Conservation (phyloP, 1,140 invertebrate genomes). For the Onthophagus taurus region DNA sequence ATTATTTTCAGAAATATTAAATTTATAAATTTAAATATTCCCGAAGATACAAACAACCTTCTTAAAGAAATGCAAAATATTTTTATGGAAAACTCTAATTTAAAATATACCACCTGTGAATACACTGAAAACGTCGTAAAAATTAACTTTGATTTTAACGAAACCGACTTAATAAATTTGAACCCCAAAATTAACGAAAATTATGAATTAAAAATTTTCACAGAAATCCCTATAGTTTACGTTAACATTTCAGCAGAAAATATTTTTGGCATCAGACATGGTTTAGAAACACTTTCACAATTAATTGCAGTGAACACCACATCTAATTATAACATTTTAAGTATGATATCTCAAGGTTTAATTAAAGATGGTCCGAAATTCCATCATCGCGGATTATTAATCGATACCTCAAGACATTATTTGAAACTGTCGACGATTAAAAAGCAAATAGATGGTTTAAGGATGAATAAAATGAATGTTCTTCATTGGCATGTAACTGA, state of each 20-base stretch:
- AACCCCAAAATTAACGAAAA: too few relatives aligned
- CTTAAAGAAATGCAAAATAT: too few relatives aligned
- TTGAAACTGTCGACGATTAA: conserved; percentile 56
- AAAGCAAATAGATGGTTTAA: conserved; percentile 65
- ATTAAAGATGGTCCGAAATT: conserved; percentile 50
- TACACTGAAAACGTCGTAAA: too few relatives aligned
- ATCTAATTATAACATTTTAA: conserved; percentile 49
- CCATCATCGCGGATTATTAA: conserved; percentile 55
- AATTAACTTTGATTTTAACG: too few relatives aligned
- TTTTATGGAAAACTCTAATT: too few relatives aligned
- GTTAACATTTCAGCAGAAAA: conserved; percentile 53
- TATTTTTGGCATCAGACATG: conserved; percentile 68
- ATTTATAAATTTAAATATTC: too few relatives aligned
- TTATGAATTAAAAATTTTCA: too few relatives aligned
- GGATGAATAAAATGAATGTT: conserved; percentile 67
- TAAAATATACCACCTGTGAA: too few relatives aligned
- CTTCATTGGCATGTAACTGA: conserved; percentile 81
- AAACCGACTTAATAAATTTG: too few relatives aligned
- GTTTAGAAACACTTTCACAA: conserved; percentile 65
- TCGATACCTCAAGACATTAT: conserved; percentile 71
- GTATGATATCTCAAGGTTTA: conserved; percentile 40
- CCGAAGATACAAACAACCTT: too few relatives aligned
- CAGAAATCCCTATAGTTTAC: too few relatives aligned
- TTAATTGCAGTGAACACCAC: conserved; percentile 64
- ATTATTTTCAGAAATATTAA: too few relatives aligned